Evolutionary conservation across 2,888 invertebrate species (phyloP).

Genomic region (Pseudococcus viburni): DNA sequence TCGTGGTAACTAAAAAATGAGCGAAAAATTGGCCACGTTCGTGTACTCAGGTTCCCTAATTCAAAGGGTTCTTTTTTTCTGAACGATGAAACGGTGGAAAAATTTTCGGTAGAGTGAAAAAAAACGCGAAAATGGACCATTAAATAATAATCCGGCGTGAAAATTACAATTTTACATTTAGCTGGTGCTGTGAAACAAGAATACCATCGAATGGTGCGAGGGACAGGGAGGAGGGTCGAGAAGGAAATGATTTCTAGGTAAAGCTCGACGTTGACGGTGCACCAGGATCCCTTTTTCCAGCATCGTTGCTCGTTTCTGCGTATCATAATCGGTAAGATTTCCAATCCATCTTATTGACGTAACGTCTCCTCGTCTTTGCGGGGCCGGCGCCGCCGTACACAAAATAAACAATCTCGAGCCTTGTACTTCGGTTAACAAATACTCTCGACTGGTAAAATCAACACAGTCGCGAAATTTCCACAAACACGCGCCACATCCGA

Average conservation of each 20-base stretch:
- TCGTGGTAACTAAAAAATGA: not conserved
- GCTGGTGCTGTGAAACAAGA: not conserved
- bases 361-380: not conserved
- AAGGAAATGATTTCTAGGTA: not conserved
- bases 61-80: not conserved
- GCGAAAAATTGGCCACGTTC: not conserved
- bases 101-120: not conserved
- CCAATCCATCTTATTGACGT: slow-evolving; percentile 37
- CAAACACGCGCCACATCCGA: slow-evolving; percentile 16
- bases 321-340: slow-evolving; percentile 8
- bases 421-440: slow-evolving; percentile 7
- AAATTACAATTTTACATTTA: slow-evolving; percentile 20
- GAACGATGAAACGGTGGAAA: not conserved
- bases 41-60: not conserved
- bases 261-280: not conserved
- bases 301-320: not conserved
- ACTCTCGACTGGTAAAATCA: slow-evolving; percentile 47
- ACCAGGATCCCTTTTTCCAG: not conserved
- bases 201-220: not conserved
- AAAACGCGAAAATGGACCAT: slow-evolving; percentile 9
- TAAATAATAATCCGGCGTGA: slow-evolving; percentile 7
- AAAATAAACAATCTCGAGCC: slow-evolving; percentile 31
- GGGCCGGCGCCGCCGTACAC: not conserved
- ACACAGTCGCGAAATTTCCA: slow-evolving; percentile 22
- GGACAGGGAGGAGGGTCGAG: not conserved